phyloP scores from a whole-genome alignment of 2,113 vertebrate genomes.

The Takifugu flavidus region DNA sequence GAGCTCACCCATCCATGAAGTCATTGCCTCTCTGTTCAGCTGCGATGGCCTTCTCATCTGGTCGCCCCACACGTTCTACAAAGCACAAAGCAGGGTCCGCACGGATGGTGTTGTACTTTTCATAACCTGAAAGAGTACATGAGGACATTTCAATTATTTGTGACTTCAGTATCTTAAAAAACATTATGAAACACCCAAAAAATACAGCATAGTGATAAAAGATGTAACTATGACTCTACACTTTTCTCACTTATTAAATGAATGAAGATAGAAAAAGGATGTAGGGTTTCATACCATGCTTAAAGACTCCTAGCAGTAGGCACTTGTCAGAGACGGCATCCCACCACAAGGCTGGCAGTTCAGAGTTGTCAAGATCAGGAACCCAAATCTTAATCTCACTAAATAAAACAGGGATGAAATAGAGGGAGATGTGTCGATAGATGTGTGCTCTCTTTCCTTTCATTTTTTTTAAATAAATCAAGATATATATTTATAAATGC shows the following conservation, averaged over 20 bases:
- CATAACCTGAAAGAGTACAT: constrained; percentile 82
- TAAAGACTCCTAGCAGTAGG: constrained; percentile 92
- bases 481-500: no score
- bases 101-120: constrained; percentile 97
- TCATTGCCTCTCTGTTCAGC: constrained; percentile 96
- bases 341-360: constrained; percentile 95
- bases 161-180: no score
- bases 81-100: constrained; percentile 92
- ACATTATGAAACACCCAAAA: no score
- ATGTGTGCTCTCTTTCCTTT: no score
- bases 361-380: constrained; percentile 92
- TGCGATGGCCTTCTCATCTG: constrained; percentile 96
- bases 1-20: constrained; percentile 91
- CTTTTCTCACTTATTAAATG: no score
- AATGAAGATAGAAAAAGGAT: not conserved
- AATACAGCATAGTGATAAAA: no score
- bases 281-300: constrained; percentile 84
- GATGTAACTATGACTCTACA: no score
- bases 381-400: constrained; percentile 97
- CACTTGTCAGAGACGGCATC: constrained; percentile 91
- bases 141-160: not conserved
- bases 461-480: no score
- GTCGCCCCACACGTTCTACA: constrained; percentile 92
- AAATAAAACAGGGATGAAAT: constrained; percentile 20
- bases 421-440: not conserved